Evolutionary conservation across 2,888 invertebrate genomes (phyloP), one percentile per base, ranked within the genome.

Genomic region (Hyppa rectilinea): DNA sequence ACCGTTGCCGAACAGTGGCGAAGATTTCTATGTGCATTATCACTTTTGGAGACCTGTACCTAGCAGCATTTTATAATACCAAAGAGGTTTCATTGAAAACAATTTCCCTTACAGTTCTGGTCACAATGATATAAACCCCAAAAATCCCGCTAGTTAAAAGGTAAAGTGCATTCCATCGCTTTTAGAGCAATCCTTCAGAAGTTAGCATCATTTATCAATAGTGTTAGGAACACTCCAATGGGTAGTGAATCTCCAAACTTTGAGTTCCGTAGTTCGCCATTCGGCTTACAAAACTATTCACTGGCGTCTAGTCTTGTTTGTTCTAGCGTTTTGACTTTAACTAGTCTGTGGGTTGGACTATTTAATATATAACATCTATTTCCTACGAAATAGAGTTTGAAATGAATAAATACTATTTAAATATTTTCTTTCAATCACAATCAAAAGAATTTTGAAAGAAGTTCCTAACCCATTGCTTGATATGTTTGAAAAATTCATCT

Each of bases 171-270:
- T 62, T 77, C 36, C 58, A 55, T 61, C 68, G 78, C 60, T 65
- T 31, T 26, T 7, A 43, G 6, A 63, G 49, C 26, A 58, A 64
- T 59, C 50, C 52, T n/a, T 49, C 26, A 53, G 50, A 80, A 83
- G 58, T 82, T 82, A 43, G 43, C 56, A 68, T 60, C 78, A 66
- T 70, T 78, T 70, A 71, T 77, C 70, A 71, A 70, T 50, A 69
- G 66, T 52, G 59, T 75, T 82, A 63, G 29, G 12, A 63, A 56
- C 56, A 53, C 65, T 69, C 63, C 55, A 76, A 53, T 64, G 71
- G 61, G 20, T 43, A 64, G 53, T 58, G 77, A 34, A 71, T 73
- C 55, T 66, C 43, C 43, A 62, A 81, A 81, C 64, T 82, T 75
- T 58, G 56, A 50, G 62, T 71, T 60, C 45, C 34, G 71, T 29